Evolutionary conservation across 2,797 vertebrate species (phyloP).

Genomic region (Periparus ater): DNA sequence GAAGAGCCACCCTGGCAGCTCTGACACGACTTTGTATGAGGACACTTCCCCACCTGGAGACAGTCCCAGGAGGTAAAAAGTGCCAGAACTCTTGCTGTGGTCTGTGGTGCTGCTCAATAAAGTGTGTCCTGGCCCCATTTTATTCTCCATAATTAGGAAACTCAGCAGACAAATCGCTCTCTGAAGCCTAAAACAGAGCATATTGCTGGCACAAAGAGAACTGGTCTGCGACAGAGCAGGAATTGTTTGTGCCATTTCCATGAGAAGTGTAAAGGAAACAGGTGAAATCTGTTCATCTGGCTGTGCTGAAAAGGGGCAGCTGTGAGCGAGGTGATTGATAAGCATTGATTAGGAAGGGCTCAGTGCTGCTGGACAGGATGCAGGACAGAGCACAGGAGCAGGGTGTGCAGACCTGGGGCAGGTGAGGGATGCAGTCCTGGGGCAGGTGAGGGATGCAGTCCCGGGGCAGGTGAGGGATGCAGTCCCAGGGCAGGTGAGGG

Average conservation of each 20-base stretch:
- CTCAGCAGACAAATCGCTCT: background rate
- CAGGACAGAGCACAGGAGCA: background rate
- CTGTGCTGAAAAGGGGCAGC: background rate
- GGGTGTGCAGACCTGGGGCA: background rate
- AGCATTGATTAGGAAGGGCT: background rate
- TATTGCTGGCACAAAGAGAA: background rate
- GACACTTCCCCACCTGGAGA: background rate
- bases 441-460: too few species aligned
- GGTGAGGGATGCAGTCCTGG: too few species aligned
- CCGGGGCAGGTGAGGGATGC: too few species aligned
- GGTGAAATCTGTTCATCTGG: background rate
- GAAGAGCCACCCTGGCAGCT: background rate
- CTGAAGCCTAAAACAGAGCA: background rate
- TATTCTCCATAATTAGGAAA: conserved; percentile 2
- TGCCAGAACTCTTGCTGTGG: background rate
- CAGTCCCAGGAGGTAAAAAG: background rate
- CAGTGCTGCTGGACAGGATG: accelerated
- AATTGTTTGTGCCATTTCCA: background rate
- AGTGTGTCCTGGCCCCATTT: background rate
- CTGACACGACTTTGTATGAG: background rate
- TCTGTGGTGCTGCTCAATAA: background rate
- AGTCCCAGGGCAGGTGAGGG: too few species aligned
- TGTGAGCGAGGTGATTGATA: background rate
- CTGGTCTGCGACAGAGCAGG: background rate
- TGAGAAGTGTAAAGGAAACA: background rate